Evolutionary conservation across 2,113 vertebrate genomes (phyloP).

Genomic region (Melanerpes aurifrons): DNA sequence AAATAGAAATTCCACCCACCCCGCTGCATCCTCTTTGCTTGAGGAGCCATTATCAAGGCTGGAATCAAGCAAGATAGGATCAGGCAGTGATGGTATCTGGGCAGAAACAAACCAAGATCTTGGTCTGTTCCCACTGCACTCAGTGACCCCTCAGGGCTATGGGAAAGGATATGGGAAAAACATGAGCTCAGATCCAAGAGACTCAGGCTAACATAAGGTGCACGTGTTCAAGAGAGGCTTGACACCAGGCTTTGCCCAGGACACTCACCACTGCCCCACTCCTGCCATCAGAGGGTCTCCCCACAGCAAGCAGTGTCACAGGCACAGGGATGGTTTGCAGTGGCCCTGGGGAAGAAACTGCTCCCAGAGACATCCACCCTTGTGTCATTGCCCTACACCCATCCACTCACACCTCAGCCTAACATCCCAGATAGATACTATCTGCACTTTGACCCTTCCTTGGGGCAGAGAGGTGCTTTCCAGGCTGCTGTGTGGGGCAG

Average conservation of each 20-base stretch:
- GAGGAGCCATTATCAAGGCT: conserved; percentile 16
- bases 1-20: conserved; percentile 41
- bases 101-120: conserved; percentile 34
- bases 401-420: fast-evolving
- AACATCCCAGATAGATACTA: background rate
- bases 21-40: conserved; percentile 38
- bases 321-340: background rate
- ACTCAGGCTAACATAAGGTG: background rate
- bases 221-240: background rate
- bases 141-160: background rate
- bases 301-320: background rate
- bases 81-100: background rate
- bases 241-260: background rate
- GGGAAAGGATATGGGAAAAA: background rate
- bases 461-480: background rate
- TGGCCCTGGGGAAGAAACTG: background rate
- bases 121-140: conserved; percentile 23
- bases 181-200: background rate
- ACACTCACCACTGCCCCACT: background rate
- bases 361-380: background rate
- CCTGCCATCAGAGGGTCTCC: background rate
- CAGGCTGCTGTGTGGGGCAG: background rate
- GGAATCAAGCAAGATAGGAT: background rate
- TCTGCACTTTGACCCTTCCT: background rate
- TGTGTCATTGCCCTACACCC: background rate